phyloP scores from a whole-genome alignment of 64 coral and sea anemone genomes.

The Acropora yongei region DNA sequence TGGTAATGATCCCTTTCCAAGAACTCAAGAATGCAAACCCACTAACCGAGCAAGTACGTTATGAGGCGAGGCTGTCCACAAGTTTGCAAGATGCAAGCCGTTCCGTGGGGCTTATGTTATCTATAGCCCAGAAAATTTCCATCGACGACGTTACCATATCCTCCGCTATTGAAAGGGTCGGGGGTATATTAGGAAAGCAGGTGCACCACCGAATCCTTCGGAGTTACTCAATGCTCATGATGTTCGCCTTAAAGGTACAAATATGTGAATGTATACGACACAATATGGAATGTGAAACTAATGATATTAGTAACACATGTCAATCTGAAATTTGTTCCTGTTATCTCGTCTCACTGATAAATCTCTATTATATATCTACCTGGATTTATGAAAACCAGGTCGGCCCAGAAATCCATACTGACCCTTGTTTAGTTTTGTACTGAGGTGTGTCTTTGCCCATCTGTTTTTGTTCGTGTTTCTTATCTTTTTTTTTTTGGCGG shows the following conservation, averaged over 20 bases:
- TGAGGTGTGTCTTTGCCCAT: neutral
- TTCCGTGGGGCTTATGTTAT: slow-evolving; percentile 1
- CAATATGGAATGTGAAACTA: neutral
- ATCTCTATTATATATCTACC: neutral
- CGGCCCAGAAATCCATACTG: too few relatives aligned
- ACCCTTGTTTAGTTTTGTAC: too few relatives aligned
- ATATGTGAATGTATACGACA: neutral
- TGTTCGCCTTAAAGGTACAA: neutral
- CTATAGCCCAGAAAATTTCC: neutral
- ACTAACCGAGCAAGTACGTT: neutral
- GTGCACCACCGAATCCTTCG: slow-evolving; percentile 1
- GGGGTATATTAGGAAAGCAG: neutral
- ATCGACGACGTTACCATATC: neutral
- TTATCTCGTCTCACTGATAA: neutral
- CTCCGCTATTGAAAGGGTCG: neutral
- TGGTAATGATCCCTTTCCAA: neutral
- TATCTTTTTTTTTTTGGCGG: neutral
- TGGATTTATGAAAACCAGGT: too few relatives aligned
- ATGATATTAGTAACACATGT: too few relatives aligned
- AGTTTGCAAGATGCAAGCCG: neutral
- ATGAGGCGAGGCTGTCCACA: slow-evolving; percentile 8
- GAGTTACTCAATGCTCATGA: slow-evolving; percentile 6
- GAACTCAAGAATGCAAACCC: neutral
- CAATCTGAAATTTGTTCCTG: too few relatives aligned
- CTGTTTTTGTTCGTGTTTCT: neutral